Conservation (phyloP, 1,140 invertebrate genomes). For the Drosophila nigromelanica region DNA sequence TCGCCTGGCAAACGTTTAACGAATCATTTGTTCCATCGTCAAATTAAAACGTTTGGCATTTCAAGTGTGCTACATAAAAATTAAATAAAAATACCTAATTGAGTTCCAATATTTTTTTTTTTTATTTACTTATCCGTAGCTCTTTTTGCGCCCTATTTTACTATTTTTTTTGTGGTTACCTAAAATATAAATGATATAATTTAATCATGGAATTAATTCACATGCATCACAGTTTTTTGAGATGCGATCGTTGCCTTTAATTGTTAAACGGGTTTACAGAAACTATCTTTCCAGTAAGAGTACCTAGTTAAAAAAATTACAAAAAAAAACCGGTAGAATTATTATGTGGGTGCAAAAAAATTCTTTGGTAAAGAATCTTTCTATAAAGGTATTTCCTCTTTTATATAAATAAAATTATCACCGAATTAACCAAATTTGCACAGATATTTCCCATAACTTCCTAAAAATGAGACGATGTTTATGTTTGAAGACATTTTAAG, state of each 20-base stretch:
- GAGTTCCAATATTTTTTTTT: background rate
- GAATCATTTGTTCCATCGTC: conserved; percentile 19
- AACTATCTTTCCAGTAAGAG: conserved; percentile 28
- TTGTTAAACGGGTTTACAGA: conserved; percentile 60
- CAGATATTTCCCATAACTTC: no score
- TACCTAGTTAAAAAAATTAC: conserved; percentile 6
- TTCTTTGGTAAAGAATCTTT: background rate
- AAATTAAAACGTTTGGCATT: conserved; percentile 45
- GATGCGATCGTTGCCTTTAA: conserved; percentile 56
- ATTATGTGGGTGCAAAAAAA: background rate
- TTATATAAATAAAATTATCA: no score
- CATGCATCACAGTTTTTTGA: conserved; percentile 27
- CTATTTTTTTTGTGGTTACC: background rate
- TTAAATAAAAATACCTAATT: background rate
- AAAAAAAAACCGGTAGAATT: conserved; percentile 3
- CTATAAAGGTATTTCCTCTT: background rate
- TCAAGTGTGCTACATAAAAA: conserved; percentile 37
- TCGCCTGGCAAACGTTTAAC: conserved; percentile 2
- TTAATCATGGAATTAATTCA: background rate
- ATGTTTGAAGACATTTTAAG: no score
- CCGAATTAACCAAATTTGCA: no score
- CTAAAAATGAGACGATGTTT: no score
- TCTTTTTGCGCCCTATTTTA: background rate
- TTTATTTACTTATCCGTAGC: background rate
- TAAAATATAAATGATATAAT: background rate